phyloP scores from a whole-genome alignment of 2,888 invertebrate species.

The Melinaea menophilus region DNA sequence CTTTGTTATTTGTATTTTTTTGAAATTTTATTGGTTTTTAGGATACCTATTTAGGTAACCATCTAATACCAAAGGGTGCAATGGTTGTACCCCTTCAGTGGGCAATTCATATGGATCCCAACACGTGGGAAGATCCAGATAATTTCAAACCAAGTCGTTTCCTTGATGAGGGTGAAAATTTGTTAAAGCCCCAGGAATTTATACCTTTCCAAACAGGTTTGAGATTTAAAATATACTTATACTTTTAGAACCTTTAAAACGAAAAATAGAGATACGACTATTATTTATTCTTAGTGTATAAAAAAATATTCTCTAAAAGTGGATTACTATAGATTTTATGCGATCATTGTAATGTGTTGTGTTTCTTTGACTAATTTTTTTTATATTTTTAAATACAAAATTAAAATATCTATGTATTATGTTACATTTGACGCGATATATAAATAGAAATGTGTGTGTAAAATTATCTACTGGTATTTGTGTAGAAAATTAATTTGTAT shows the following conservation, averaged over 20 bases:
- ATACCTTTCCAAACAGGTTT: slow-evolving; percentile 90
- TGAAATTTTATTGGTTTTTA: slow-evolving; percentile 40
- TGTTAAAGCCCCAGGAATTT: slow-evolving; percentile 82
- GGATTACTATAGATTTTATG: no score
- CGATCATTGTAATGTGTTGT: no score
- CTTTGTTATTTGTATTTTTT: slow-evolving; percentile 1
- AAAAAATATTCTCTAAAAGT: no score
- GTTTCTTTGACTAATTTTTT: no score
- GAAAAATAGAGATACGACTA: no score
- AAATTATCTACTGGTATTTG: neutral
- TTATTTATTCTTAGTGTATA: no score
- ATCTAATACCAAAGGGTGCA: slow-evolving; percentile 81
- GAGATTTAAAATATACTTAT: neutral
- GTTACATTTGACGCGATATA: neutral
- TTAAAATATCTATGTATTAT: neutral
- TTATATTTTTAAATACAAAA: no score
- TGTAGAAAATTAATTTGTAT: neutral
- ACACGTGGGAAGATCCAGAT: slow-evolving; percentile 82
- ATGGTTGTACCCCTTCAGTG: slow-evolving; percentile 90
- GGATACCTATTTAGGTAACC: slow-evolving; percentile 80
- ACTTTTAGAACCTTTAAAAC: no score
- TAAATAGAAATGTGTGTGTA: no score
- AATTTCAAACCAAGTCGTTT: slow-evolving; percentile 84
- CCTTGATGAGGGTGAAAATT: slow-evolving; percentile 79
- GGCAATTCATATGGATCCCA: slow-evolving; percentile 86